A percentile compares a stretch with the other conserved stretches of the same genome.
Conservation (phyloP, 2,797 vertebrate species). For the Cossypha niveicapilla region DNA sequence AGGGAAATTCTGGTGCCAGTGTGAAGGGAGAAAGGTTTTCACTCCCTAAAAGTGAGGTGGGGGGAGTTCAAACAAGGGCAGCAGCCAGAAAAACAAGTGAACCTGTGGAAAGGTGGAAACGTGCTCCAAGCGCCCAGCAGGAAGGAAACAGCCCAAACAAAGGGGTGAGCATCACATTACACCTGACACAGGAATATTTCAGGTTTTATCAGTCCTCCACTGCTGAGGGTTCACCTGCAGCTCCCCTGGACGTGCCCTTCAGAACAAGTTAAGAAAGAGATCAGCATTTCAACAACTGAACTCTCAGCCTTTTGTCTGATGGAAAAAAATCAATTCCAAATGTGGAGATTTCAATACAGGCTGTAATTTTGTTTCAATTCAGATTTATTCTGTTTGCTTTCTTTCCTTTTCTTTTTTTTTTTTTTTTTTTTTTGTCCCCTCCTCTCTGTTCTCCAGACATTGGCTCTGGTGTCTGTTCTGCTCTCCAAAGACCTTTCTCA, state of each 20-base stretch:
- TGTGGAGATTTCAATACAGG: constrained; percentile 1
- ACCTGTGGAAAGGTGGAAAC: background rate
- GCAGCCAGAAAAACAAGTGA: background rate
- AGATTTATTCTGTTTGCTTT: background rate
- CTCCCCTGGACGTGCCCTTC: background rate
- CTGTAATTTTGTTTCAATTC: background rate
- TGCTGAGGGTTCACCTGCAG: background rate
- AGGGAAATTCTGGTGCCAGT: accelerated
- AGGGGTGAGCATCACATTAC: background rate
- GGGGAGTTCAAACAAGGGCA: background rate
- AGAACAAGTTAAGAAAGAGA: background rate
- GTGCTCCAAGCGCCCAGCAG: background rate
- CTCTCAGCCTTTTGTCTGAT: background rate
- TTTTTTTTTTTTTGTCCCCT: background rate
- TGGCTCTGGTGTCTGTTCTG: background rate
- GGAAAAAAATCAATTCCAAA: constrained; percentile 35
- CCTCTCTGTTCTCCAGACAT: background rate
- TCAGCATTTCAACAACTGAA: background rate
- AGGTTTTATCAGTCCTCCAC: background rate
- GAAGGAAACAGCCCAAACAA: background rate
- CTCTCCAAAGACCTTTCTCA: background rate
- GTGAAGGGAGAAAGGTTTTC: accelerated
- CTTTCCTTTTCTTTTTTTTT: background rate
- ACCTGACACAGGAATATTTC: background rate
- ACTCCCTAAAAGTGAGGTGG: background rate